These are phyloP conservation scores for Drosophila merina DNA, from an alignment of 2,888 invertebrate species.

Conservation along the genomic window DNA sequence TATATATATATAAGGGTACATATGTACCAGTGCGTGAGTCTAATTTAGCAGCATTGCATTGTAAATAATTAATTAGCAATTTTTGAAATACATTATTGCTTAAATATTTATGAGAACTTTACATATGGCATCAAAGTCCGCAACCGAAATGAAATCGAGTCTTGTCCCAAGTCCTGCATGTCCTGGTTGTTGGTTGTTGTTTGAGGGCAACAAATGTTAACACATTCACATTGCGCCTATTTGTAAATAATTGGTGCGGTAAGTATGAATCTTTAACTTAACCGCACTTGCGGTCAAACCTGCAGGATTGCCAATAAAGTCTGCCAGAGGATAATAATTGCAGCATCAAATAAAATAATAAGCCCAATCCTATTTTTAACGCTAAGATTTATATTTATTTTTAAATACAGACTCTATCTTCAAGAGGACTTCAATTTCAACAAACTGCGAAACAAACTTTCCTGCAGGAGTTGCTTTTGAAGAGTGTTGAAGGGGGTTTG, in stretches of 20 bases:
- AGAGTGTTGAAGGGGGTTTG: not conserved
- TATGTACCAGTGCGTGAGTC: constrained; percentile 15
- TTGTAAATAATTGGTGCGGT: not conserved
- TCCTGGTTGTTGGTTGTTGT: not conserved
- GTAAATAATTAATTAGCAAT: constrained; percentile 52
- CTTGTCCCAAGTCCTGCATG: not conserved
- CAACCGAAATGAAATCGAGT: constrained; percentile 15
- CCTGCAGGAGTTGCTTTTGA: constrained; percentile 12
- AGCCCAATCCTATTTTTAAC: no score
- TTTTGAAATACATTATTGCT: constrained; percentile 45
- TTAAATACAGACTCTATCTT: no score
- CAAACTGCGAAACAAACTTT: constrained; percentile 7
- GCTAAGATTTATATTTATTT: no score
- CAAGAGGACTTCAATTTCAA: not conserved
- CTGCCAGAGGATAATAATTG: not conserved
- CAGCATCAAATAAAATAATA: no score
- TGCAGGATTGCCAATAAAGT: not conserved
- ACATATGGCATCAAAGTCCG: constrained; percentile 10
- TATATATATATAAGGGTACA: not conserved
- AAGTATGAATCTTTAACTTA: constrained; percentile 19
- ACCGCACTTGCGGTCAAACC: constrained; percentile 8
- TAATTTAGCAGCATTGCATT: constrained; percentile 46
- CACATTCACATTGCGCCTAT: not conserved
- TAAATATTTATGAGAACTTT: constrained; percentile 44
- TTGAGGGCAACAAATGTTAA: constrained; percentile 12